phyloP scores from a whole-genome alignment of 2,888 invertebrate species.

The Bedellia somnulentella region DNA sequence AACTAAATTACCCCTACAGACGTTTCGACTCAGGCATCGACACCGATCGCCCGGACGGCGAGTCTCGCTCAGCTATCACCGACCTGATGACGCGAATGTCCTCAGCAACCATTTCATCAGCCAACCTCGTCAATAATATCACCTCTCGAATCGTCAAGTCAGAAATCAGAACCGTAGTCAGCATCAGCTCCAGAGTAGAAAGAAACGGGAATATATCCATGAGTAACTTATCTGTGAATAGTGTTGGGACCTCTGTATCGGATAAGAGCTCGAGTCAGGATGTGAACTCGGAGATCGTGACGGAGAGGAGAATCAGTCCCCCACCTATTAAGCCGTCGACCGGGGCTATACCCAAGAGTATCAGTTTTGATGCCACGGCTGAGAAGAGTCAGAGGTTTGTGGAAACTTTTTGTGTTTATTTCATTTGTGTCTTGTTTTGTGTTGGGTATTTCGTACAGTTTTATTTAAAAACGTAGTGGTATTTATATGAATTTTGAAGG shows the following conservation, averaged over 20 bases:
- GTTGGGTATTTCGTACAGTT: too few species aligned
- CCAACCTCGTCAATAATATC: slow-evolving; percentile 33
- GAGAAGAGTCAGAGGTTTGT: slow-evolving; percentile 70
- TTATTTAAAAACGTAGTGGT: too few species aligned
- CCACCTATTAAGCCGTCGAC: slow-evolving; percentile 58
- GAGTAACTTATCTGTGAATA: slow-evolving; percentile 46
- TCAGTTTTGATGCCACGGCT: slow-evolving; percentile 88
- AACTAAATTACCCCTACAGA: slow-evolving; percentile 11
- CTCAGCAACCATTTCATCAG: slow-evolving; percentile 37
- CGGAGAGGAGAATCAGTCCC: slow-evolving; percentile 40
- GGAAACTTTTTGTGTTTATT: too few species aligned
- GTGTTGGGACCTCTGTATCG: slow-evolving; percentile 40
- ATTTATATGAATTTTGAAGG: too few species aligned
- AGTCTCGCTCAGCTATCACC: slow-evolving; percentile 30
- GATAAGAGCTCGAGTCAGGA: slow-evolving; percentile 53
- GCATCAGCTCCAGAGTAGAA: slow-evolving; percentile 27
- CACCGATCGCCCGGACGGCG: slow-evolving; percentile 3
- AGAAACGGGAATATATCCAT: slow-evolving; percentile 26
- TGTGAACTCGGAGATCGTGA: slow-evolving; percentile 46
- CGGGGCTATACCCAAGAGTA: slow-evolving; percentile 89
- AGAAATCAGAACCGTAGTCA: slow-evolving; percentile 42
- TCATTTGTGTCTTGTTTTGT: too few species aligned
- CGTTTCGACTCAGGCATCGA: slow-evolving; percentile 26
- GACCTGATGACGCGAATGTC: slow-evolving; percentile 48
- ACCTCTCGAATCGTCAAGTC: slow-evolving; percentile 37